Percentiles rank a stretch among this genome's conserved stretches.
These are phyloP conservation scores for Fabriciana adippe DNA, from an alignment of 2,888 invertebrate species.

Conservation along the genomic window DNA sequence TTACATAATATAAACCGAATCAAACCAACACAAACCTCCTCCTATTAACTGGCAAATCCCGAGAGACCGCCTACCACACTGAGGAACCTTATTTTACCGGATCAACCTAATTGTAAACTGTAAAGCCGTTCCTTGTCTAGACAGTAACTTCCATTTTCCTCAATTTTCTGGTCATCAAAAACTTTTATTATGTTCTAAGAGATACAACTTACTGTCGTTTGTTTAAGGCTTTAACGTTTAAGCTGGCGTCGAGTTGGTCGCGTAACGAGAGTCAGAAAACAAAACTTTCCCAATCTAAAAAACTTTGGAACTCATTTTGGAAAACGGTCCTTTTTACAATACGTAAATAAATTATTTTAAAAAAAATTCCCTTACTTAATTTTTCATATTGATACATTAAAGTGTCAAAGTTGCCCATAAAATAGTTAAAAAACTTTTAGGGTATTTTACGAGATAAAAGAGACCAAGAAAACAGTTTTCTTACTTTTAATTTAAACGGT, in stretches of 20 bases:
- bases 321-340: conserved; percentile 7
- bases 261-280: conserved; percentile 16
- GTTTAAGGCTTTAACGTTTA: conserved; percentile 25
- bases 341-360: conserved; percentile 3
- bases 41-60: too few species aligned
- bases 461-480: too few species aligned
- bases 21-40: too few species aligned
- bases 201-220: conserved; percentile 27
- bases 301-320: conserved; percentile 12
- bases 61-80: background rate
- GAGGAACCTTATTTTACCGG: background rate
- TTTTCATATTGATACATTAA: background rate
- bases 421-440: too few species aligned
- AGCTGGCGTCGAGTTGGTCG: conserved; percentile 18
- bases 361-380: background rate
- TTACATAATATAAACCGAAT: too few species aligned
- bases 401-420: too few species aligned
- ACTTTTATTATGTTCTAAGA: conserved; percentile 23
- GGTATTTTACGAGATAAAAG: too few species aligned
- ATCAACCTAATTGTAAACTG: background rate
- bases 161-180: conserved; percentile 16
- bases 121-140: conserved; percentile 1
- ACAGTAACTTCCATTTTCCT: conserved; percentile 10
- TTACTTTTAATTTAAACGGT: too few species aligned
- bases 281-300: conserved; percentile 20